Evolutionary conservation across 2,797 vertebrate species (phyloP).

Genomic region (Pachyuromys duprasi): DNA sequence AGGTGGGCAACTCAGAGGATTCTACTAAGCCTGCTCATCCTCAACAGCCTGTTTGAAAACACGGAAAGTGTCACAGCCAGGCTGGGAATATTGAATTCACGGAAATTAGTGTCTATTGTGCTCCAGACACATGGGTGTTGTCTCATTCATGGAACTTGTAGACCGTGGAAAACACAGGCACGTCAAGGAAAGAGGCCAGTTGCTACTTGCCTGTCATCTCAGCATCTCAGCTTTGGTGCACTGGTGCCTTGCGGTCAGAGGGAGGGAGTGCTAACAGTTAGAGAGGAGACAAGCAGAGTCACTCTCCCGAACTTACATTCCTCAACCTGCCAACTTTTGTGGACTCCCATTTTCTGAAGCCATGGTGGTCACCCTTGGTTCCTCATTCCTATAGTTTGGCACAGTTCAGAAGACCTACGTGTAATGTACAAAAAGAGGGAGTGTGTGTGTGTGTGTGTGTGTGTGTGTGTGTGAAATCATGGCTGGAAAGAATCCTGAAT

Average conservation of each 20-base stretch:
- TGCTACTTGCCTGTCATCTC: fast-evolving
- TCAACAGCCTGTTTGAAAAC: fast-evolving
- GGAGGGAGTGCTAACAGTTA: not conserved
- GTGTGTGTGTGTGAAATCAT: not conserved
- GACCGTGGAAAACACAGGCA: not conserved
- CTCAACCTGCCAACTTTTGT: fast-evolving
- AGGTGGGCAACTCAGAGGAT: fast-evolving
- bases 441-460: not conserved
- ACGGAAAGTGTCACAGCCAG: not conserved
- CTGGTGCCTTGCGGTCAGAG: not conserved
- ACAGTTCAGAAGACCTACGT: not conserved
- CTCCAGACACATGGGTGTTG: too few species aligned
- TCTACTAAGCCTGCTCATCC: fast-evolving
- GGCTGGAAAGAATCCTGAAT: not conserved
- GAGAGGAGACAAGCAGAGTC: not conserved
- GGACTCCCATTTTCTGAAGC: not conserved
- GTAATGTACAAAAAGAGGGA: not conserved
- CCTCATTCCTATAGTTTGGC: not conserved
- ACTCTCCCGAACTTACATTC: fast-evolving
- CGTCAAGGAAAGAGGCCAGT: too few species aligned
- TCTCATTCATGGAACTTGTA: fast-evolving
- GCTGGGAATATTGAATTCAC: too few species aligned
- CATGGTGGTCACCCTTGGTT: not conserved
- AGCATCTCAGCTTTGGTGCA: fast-evolving
- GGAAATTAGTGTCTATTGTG: not conserved